A percentile compares a stretch with the other conserved stretches of the same genome.
Conservation (phyloP, 1,140 invertebrate species). For the Akabosia matsudoensis region DNA sequence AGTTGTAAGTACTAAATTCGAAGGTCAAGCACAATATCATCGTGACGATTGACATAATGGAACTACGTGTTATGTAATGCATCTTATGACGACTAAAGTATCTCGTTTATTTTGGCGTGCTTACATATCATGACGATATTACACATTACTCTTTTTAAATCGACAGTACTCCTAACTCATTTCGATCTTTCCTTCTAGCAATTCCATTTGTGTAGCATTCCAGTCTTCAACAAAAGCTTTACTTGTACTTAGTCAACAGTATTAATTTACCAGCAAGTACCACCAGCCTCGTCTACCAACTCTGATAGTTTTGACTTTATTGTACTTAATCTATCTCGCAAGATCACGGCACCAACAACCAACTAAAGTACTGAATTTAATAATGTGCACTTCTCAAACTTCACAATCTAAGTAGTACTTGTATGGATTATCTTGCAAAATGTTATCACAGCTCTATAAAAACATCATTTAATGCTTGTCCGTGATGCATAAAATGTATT, state of each 20-base stretch:
- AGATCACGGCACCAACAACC: background rate
- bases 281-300: background rate
- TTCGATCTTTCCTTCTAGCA: background rate
- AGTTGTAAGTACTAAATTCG: background rate
- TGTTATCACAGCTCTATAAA: background rate
- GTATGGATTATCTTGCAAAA: background rate
- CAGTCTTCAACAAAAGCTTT: background rate
- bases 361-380: background rate
- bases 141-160: background rate
- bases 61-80: too few species aligned
- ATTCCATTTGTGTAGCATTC: slow-evolving; percentile 2
- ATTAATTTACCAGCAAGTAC: slow-evolving; percentile 19
- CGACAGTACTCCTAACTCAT: background rate
- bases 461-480: background rate
- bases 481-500: background rate
- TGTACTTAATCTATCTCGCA: background rate
- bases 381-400: background rate
- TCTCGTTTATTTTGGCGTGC: too few species aligned
- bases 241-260: background rate
- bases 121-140: background rate
- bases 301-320: background rate
- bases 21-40: background rate
- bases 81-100: too few species aligned
- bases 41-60: background rate
- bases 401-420: background rate